Evolutionary conservation across 2,888 invertebrate species (phyloP).

Genomic region (Octodonta nipae): DNA sequence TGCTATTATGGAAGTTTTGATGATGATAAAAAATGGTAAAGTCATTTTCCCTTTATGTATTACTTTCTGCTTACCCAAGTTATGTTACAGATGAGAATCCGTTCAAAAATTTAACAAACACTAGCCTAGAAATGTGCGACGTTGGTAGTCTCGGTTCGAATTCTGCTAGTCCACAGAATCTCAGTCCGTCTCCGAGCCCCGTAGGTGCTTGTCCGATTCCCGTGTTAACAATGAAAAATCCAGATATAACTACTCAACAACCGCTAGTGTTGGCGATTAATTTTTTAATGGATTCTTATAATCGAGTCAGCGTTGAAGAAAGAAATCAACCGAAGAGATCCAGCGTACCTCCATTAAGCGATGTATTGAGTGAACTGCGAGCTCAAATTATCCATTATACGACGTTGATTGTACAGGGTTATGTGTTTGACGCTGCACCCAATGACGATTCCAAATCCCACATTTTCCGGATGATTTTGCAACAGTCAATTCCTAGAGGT

Average conservation of each 20-base stretch:
- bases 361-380: constrained; percentile 45
- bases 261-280: constrained; percentile 25
- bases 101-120: constrained; percentile 23
- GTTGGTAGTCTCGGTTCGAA: constrained; percentile 27
- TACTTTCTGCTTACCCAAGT: too few species aligned
- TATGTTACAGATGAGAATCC: constrained; percentile 23
- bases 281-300: constrained; percentile 53
- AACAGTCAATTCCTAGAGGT: constrained; percentile 59
- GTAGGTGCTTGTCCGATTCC: constrained; percentile 26
- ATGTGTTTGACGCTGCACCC: constrained; percentile 22
- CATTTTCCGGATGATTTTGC: constrained; percentile 52
- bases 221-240: constrained; percentile 22
- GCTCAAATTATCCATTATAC: constrained; percentile 44
- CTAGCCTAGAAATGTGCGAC: constrained; percentile 16
- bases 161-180: constrained; percentile 33
- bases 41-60: too few species aligned
- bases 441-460: constrained; percentile 44
- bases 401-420: constrained; percentile 45
- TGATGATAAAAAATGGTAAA: constrained; percentile 27
- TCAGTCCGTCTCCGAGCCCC: constrained; percentile 33
- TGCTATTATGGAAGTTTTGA: constrained; percentile 50
- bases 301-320: constrained; percentile 59
- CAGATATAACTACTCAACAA: constrained; percentile 1
- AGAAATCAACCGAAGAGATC: constrained; percentile 63
- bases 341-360: constrained; percentile 59